Evolutionary conservation across 1,140 invertebrate species (phyloP).

Genomic region (Nylanderia fulva): DNA sequence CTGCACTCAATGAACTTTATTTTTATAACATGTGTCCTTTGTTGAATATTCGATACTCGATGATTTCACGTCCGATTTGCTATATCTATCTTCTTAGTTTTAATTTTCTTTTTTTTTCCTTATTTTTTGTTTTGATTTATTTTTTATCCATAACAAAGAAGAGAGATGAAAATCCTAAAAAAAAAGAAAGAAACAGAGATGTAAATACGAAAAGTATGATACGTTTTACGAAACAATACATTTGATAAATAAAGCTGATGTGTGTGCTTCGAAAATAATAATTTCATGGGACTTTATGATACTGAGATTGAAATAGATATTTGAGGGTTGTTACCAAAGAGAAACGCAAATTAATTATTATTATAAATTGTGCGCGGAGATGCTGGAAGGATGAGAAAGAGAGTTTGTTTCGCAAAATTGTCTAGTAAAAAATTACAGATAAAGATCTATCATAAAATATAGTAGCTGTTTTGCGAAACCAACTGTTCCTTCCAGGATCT

Average conservation of each 20-base stretch:
- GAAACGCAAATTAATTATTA: background rate
- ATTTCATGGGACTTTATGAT: background rate
- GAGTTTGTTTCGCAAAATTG: conserved; percentile 29
- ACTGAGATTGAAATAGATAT: background rate
- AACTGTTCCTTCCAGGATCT: conserved; percentile 37
- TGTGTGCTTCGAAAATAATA: background rate
- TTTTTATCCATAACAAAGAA: conserved; percentile 50
- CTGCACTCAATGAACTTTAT: background rate
- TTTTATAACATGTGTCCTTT: background rate
- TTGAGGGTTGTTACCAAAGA: background rate
- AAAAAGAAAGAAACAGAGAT: background rate
- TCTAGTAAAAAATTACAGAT: background rate
- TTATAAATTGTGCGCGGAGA: background rate
- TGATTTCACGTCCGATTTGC: conserved; percentile 33
- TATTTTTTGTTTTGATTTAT: conserved; percentile 33
- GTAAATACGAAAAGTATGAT: conserved; percentile 19
- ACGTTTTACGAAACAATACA: conserved; percentile 14
- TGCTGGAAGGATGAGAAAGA: conserved; percentile 28
- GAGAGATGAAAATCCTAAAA: conserved; percentile 25
- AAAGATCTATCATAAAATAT: background rate
- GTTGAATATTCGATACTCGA: background rate
- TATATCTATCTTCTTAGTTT: conserved; percentile 39
- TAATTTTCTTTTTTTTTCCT: conserved; percentile 10
- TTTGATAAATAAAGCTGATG: background rate
- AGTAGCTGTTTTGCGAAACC: conserved; percentile 27